Evolutionary conservation across 2,113 vertebrate species (phyloP).

Genomic region (Microtus richardsoni): DNA sequence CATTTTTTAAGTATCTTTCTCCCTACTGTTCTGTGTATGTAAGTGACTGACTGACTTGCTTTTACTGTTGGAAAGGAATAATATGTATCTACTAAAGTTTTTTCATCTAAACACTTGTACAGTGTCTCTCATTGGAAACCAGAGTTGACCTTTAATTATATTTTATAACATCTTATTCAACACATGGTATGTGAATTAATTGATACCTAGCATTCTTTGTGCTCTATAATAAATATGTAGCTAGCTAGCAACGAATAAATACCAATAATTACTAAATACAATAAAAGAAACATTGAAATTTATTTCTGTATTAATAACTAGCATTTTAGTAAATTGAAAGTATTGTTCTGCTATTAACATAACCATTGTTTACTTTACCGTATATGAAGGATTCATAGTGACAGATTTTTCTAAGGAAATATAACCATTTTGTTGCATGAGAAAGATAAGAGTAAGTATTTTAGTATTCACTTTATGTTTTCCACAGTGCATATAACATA

Average conservation of each 20-base stretch:
- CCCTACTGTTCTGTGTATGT: background rate
- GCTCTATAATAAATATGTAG: background rate
- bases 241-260: slow-evolving; percentile 20
- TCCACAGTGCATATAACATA: background rate
- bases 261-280: slow-evolving; percentile 46
- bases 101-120: background rate
- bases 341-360: background rate
- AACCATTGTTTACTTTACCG: slow-evolving; percentile 6
- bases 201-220: slow-evolving; percentile 11
- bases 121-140: background rate
- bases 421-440: slow-evolving; percentile 1
- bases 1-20: background rate
- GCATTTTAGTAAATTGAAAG: slow-evolving; percentile 46
- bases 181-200: slow-evolving; percentile 2
- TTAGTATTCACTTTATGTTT: slow-evolving; percentile 43
- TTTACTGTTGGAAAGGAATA: slow-evolving; percentile 13
- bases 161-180: slow-evolving; percentile 21
- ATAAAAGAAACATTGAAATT: background rate
- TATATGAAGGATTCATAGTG: background rate
- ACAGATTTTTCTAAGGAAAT: slow-evolving; percentile 4
- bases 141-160: slow-evolving; percentile 26
- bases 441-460: slow-evolving; percentile 3
- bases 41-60: background rate
- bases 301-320: slow-evolving; percentile 14
- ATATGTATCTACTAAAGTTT: background rate